Evolutionary conservation across 2,797 vertebrate species (phyloP).

Genomic region (Atherinosoma microstoma): DNA sequence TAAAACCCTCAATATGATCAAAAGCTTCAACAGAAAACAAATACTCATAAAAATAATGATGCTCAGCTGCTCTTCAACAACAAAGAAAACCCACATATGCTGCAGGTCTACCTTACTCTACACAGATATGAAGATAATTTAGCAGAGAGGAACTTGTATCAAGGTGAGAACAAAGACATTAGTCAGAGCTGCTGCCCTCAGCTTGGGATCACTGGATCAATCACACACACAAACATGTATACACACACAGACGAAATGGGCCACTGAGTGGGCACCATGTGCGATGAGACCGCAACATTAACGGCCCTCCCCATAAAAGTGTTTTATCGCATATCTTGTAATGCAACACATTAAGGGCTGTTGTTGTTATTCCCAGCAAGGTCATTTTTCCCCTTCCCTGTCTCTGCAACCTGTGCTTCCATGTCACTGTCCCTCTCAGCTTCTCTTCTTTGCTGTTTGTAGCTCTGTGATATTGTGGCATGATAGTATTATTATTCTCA

Average conservation of each 20-base stretch:
- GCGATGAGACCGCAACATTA: constrained; percentile 74
- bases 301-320: constrained; percentile 83
- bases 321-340: constrained; percentile 88
- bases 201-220: constrained; percentile 44
- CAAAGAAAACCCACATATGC: neutral
- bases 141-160: constrained; percentile 33
- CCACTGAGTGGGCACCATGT: constrained; percentile 69
- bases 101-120: constrained; percentile 14
- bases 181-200: constrained; percentile 36
- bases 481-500: constrained; percentile 51
- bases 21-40: constrained; percentile 37
- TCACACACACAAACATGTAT: constrained; percentile 12
- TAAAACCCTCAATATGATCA: constrained; percentile 27
- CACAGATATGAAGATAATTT: constrained; percentile 11
- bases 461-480: constrained; percentile 16
- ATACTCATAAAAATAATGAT: constrained; percentile 36
- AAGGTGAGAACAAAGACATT: constrained; percentile 77
- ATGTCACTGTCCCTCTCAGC: constrained; percentile 18
- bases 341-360: constrained; percentile 85
- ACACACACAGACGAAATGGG: constrained; percentile 50
- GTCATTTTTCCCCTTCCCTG: constrained; percentile 70
- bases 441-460: constrained; percentile 26
- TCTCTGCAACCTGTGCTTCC: constrained; percentile 37
- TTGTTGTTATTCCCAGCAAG: constrained; percentile 86
- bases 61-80: neutral